Base-by-base conservation (phyloP, 1,140 invertebrate species). In the Aphaenogaster rudis region DNA sequence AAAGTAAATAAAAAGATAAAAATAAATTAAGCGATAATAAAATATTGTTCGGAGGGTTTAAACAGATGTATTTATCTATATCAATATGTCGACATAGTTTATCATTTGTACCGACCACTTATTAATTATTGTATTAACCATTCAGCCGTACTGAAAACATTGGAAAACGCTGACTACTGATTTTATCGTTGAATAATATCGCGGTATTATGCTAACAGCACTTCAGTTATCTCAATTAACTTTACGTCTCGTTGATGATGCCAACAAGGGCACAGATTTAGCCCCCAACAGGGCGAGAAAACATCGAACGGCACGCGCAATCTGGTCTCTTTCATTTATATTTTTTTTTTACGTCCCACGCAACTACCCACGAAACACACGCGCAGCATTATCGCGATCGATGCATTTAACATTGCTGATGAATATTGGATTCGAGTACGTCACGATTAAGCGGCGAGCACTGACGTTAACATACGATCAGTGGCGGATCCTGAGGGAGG, bases 101-200 rank as follows among this genome's bases (percentile, higher is more conserved):
- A 80, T 48, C 21, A 69, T 57, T 57, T 52, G 9, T 82, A 5
- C 11, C n/a, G 77, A 21, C 3, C 11, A 72, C 39, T 72, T 72
- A 63, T 72, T 82, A 59, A 59, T 82, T 48, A 72, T 59, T 45
- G 45, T 48, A 82, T 72, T 72, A 59, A 72, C 6, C 21, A 48
- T 61, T 72, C 15, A 21, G 13, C 11, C 33, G 13, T 52, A n/a
- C 0, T 7, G 48, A 82, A 72, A 72, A 72, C 7, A 57, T 72
- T 28, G 42, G 28, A 45, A 82, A 48, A 50, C 17, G 13, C 36
- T 11, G 33, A 52, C 77, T 69, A 69, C 21, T 48, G n/a, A 82
- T 72, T 82, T 48, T 61, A 82, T 59, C 54, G 54, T 39, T 48
- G 28, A 72, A 59, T 48, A 80, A 81, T 50, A 45, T 72, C 17